phyloP scores from a whole-genome alignment of 2,797 vertebrate species.

The Squalus acanthias region DNA sequence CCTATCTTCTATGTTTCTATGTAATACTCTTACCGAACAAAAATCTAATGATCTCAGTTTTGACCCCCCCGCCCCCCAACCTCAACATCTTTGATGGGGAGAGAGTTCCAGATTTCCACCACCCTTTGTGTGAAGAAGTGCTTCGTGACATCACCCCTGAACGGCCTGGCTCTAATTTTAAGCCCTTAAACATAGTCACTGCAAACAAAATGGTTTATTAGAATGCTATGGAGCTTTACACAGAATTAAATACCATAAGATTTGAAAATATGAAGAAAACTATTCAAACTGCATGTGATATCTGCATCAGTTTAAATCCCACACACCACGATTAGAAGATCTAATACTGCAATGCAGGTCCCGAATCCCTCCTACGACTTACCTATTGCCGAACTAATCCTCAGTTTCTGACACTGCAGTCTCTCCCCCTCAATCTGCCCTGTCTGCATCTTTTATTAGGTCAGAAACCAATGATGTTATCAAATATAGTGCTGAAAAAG shows the following conservation, averaged over 20 bases:
- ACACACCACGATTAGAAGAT: not conserved
- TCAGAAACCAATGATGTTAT: not conserved
- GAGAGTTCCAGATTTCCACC: not conserved
- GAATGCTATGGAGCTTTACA: not conserved
- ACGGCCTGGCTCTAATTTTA: not conserved
- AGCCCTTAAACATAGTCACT: not conserved
- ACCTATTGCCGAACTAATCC: not conserved
- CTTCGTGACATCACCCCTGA: not conserved
- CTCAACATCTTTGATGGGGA: not conserved
- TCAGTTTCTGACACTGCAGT: not conserved
- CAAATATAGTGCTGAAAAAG: not conserved
- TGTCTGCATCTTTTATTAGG: not conserved
- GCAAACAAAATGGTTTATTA: not conserved
- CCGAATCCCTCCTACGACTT: not conserved
- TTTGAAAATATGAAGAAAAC: not conserved
- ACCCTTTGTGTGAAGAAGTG: not conserved
- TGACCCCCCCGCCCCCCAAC: not conserved
- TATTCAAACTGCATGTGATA: not conserved
- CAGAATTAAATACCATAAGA: not conserved
- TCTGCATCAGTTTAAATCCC: not conserved
- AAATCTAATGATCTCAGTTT: not conserved
- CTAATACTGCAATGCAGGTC: not conserved
- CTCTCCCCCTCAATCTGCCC: not conserved
- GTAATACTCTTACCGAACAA: not conserved
- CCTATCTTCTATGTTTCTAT: no score